phyloP scores from a whole-genome alignment of 2,113 vertebrate species.

The Naja naja region DNA sequence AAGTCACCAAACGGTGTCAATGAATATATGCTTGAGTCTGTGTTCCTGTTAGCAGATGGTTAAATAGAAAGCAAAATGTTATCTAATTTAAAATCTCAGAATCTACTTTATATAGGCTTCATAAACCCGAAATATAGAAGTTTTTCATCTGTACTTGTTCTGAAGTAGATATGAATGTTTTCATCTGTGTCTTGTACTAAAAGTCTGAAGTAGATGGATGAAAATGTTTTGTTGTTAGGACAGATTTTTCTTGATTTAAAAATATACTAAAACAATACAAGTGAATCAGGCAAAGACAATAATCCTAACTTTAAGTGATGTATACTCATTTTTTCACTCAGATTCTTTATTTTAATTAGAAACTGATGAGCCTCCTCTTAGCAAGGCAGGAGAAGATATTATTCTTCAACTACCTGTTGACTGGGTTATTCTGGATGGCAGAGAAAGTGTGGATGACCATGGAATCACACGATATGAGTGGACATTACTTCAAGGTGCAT shows the following conservation, averaged over 20 bases:
- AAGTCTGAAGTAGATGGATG: neutral
- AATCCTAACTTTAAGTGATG: neutral
- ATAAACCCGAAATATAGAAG: neutral
- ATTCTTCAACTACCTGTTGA: slow-evolving; percentile 89
- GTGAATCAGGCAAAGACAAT: neutral
- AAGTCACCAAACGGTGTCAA: neutral
- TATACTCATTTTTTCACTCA: slow-evolving; percentile 2
- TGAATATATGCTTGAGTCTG: neutral
- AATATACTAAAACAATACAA: neutral
- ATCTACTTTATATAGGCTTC: neutral
- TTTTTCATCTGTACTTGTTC: neutral
- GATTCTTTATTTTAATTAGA: slow-evolving; percentile 53
- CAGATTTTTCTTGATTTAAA: neutral
- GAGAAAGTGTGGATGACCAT: slow-evolving; percentile 88
- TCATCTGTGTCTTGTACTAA: neutral
- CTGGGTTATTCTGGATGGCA: slow-evolving; percentile 87
- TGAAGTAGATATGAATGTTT: too few species aligned
- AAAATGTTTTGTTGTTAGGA: neutral
- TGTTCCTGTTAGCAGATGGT: neutral
- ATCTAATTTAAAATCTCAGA: neutral
- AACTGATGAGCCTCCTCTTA: slow-evolving; percentile 81
- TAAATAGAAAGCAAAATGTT: neutral
- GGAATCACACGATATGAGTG: slow-evolving; percentile 85
- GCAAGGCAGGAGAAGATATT: slow-evolving; percentile 87
- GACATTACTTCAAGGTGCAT: slow-evolving; percentile 82